Evolutionary conservation across 2,113 vertebrate genomes (phyloP), one percentile per base, ranked within the genome.

Genomic region (Larimichthys polyactis): DNA sequence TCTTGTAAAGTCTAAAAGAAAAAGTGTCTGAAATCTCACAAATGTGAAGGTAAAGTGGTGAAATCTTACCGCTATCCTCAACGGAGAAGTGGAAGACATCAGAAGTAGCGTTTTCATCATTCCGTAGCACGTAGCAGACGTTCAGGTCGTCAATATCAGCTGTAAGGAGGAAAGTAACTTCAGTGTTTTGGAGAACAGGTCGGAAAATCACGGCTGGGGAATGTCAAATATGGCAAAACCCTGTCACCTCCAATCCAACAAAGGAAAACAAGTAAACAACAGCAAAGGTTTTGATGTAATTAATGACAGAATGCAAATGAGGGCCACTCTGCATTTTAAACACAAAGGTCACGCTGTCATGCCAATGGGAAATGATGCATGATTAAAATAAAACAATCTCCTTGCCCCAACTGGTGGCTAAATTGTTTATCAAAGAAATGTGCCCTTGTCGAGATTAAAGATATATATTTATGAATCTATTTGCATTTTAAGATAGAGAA

Each of bases 91-190:
- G 89, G 89, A 99, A 98, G 60, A 93, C 27, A 73, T 99, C 98
- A 81, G 95, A 96, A 4, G 97, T 96, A n/a, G 96, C 95, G 32
- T 97, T 98, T 51, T 95, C 93, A 29, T 95, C 94, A 0, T 93
- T 94, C 78, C 94, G 90, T 91, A 99, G 90, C 77, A 99, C 91
- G 20, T 98, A 99, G 90, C 96, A 98, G 94, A 99, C 96, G 90
- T 96, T 97, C 95, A 97, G 94, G 76, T 97, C 96, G 75, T 99
- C 93, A 2, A 99, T 95, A 89, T 99, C 96, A 85, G 95, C 98
- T 99, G 92, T 0, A 78, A 85, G 3, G 3, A 73, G 36, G 36
- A 82, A 68, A 64, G 12, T 0, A 19, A 57, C 14, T 24, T 73
- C 27, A 57, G 36, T 51, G 67, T 44, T 65, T 73, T 27, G 24